These are phyloP conservation scores for Polydrusus tereticollis DNA, from an alignment of 2,888 invertebrate species.

Conservation along the genomic window DNA sequence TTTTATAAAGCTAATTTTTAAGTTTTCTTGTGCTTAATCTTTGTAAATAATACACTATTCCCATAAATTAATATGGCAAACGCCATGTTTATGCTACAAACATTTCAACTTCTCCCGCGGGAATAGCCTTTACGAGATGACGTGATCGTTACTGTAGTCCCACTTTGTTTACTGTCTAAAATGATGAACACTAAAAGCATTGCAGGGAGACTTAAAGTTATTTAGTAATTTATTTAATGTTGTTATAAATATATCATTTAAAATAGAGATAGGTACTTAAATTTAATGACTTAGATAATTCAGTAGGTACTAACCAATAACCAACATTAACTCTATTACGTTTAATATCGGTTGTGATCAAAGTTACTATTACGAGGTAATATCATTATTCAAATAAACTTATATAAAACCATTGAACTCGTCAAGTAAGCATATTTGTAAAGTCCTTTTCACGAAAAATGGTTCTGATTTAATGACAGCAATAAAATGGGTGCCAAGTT, in stretches of 20 bases:
- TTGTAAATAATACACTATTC: too few species aligned
- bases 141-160: not conserved
- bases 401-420: too few species aligned
- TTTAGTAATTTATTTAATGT: not conserved
- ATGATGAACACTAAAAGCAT: conserved; percentile 2
- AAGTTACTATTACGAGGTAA: too few species aligned
- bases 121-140: not conserved
- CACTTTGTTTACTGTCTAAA: not conserved
- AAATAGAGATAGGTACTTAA: not conserved
- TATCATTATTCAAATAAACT: too few species aligned
- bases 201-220: not conserved
- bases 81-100: not conserved
- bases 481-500: too few species aligned
- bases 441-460: too few species aligned
- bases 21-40: too few species aligned
- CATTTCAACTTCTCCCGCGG: not conserved
- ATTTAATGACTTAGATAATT: not conserved
- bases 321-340: not conserved
- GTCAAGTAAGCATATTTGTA: too few species aligned
- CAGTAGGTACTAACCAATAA: not conserved
- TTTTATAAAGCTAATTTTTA: too few species aligned
- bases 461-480: too few species aligned
- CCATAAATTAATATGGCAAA: too few species aligned
- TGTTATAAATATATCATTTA: not conserved
- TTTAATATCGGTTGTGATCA: not conserved